Evolutionary conservation across 2,797 vertebrate genomes (phyloP).

Genomic region (Prionace glauca): DNA sequence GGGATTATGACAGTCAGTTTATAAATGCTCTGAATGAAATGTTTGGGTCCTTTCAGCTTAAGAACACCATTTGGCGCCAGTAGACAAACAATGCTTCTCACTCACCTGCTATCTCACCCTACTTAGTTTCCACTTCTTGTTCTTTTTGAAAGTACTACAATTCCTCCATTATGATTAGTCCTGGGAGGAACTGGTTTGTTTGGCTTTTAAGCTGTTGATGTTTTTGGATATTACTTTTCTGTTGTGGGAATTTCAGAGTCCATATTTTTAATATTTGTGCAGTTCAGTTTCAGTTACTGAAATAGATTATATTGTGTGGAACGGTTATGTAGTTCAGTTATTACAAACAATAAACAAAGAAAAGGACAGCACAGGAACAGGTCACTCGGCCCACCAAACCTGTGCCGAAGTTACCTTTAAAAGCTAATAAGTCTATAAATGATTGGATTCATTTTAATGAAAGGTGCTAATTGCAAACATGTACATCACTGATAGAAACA

Average conservation of each 20-base stretch:
- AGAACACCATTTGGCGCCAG: constrained; percentile 61
- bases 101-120: constrained; percentile 56
- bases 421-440: not conserved
- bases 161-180: constrained; percentile 47
- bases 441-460: not conserved
- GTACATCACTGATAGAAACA: not conserved
- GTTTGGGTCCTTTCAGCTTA: constrained; percentile 61
- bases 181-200: not conserved
- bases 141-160: constrained; percentile 54
- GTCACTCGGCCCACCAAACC: no score
- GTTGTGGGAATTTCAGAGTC: not conserved
- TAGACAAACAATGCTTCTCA: constrained; percentile 61
- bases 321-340: not conserved
- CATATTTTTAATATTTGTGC: no score
- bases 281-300: not conserved
- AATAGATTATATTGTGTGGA: not conserved
- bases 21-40: constrained; percentile 60
- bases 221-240: not conserved
- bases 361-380: no score
- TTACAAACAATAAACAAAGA: no score
- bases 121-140: constrained; percentile 60
- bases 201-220: constrained; percentile 10
- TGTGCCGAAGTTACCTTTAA: not conserved
- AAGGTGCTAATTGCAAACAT: not conserved
- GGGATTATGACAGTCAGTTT: constrained; percentile 55